These are phyloP conservation scores for Rhinopomastus cyanomelas DNA, from an alignment of 2,113 vertebrate species.

Conservation along the genomic window DNA sequence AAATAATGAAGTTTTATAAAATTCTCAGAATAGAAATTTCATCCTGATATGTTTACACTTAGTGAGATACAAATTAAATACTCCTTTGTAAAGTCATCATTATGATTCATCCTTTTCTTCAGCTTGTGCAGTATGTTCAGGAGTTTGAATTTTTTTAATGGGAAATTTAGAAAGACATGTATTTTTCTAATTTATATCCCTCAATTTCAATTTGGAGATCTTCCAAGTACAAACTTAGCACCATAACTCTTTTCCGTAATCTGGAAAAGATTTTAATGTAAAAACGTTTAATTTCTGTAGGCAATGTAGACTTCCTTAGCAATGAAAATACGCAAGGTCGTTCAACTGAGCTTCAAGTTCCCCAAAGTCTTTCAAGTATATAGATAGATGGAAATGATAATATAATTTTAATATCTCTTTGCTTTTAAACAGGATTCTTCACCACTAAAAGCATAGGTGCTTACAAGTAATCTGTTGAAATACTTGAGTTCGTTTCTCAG, in stretches of 20 bases:
- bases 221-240: conserved; percentile 9
- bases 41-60: neutral
- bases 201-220: neutral
- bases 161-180: conserved; percentile 4
- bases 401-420: neutral
- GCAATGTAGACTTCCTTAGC: neutral
- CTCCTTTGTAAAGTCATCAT: conserved; percentile 1
- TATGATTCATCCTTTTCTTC: conserved; percentile 19
- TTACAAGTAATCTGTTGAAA: neutral
- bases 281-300: neutral
- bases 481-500: neutral
- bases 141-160: neutral
- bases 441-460: fast-evolving
- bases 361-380: neutral
- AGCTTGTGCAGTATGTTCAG: neutral
- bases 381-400: neutral
- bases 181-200: neutral
- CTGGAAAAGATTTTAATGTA: conserved; percentile 8
- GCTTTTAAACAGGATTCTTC: neutral
- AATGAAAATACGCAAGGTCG: neutral
- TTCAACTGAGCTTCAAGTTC: neutral
- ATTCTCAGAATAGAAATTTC: conserved; percentile 20
- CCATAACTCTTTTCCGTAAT: neutral
- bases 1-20: neutral
- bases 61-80: conserved; percentile 18